Evolutionary conservation across 2,113 vertebrate species (phyloP).

Genomic region (Vireo altiloquus): DNA sequence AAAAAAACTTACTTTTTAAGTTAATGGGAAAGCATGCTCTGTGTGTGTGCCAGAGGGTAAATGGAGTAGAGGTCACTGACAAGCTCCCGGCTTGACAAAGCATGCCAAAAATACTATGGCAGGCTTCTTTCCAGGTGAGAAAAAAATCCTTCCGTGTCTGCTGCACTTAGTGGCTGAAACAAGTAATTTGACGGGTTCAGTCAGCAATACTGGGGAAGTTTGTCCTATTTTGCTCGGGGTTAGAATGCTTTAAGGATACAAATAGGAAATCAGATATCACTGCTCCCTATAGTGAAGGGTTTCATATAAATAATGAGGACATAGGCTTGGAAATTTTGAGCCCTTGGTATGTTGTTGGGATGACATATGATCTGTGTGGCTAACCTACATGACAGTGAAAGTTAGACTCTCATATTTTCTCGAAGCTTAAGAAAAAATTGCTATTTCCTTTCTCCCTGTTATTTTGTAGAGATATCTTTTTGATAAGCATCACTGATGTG

Average conservation of each 20-base stretch:
- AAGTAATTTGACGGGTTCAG: constrained; percentile 21
- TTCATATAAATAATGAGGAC: not conserved
- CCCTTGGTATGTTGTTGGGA: not conserved
- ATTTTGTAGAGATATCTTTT: not conserved
- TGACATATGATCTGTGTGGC: not conserved
- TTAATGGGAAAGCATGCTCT: constrained; percentile 30
- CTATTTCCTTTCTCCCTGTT: not conserved
- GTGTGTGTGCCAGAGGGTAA: constrained; percentile 58
- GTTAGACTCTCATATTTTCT: not conserved
- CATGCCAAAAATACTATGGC: constrained; percentile 27
- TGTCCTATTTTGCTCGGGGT: not conserved
- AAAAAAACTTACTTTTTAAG: not conserved
- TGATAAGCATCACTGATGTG: not conserved
- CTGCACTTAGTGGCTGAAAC: not conserved
- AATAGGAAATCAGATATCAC: not conserved
- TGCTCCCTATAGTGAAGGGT: not conserved
- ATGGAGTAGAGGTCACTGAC: constrained; percentile 67
- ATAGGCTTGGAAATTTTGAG: not conserved
- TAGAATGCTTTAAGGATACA: not conserved
- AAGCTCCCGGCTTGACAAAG: constrained; percentile 56
- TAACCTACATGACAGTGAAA: not conserved
- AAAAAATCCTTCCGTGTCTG: not conserved
- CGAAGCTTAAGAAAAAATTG: not conserved
- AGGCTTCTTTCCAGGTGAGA: constrained; percentile 46
- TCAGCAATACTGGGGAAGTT: not conserved